phyloP scores from a whole-genome alignment of 1,140 invertebrate species.

The Sycobia sp. region DNA sequence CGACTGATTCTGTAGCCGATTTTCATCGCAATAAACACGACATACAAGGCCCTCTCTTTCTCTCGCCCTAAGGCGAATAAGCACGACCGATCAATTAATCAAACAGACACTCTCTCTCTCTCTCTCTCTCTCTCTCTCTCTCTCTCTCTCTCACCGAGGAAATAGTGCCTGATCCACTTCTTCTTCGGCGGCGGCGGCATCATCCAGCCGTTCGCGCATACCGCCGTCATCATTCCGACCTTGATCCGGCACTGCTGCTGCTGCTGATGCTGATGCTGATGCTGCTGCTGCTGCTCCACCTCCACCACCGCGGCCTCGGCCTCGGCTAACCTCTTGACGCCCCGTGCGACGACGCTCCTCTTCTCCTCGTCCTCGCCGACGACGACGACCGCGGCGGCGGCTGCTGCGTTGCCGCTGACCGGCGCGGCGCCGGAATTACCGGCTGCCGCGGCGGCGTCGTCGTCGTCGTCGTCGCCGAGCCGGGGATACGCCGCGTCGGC shows the following conservation, averaged over 20 bases:
- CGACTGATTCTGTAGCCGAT: too few species aligned
- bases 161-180: constrained; percentile 75
- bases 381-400: neutral
- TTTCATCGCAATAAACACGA: too few species aligned
- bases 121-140: too few species aligned
- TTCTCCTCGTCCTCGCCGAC: constrained; percentile 1
- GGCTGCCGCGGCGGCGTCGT: too few species aligned
- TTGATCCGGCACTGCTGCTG: neutral
- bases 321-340: neutral
- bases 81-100: too few species aligned
- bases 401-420: too few species aligned
- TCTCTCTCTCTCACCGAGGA: constrained; percentile 65
- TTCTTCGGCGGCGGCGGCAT: constrained; percentile 70
- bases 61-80: neutral
- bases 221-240: constrained; percentile 34
- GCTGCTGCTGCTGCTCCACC: too few species aligned
- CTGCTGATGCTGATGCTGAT: too few species aligned
- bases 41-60: neutral
- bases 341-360: constrained; percentile 9
- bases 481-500: constrained; percentile 45
- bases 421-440: too few species aligned
- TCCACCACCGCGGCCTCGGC: too few species aligned
- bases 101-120: too few species aligned
- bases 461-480: too few species aligned
- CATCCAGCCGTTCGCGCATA: constrained; percentile 44